phyloP scores from a whole-genome alignment of 2,888 invertebrate genomes.

The Leptinotarsa rubiginosa region DNA sequence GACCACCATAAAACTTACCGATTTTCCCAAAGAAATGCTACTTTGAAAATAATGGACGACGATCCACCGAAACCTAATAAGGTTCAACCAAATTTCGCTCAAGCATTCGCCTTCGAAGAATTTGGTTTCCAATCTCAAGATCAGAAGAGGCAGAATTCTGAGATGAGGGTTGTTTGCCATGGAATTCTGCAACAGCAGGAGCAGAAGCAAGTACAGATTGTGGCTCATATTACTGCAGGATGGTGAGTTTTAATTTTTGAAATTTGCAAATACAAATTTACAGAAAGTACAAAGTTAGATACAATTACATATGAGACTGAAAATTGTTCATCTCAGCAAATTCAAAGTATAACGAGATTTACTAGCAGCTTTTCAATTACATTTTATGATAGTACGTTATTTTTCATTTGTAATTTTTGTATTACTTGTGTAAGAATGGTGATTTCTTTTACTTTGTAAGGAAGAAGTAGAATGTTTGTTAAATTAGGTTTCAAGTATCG shows the following conservation, averaged over 20 bases:
- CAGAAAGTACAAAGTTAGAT: background rate
- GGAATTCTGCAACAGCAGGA: slow-evolving; percentile 71
- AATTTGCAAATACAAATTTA: background rate
- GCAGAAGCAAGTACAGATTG: slow-evolving; percentile 74
- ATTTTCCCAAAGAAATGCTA: slow-evolving; percentile 80
- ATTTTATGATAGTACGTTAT: no score
- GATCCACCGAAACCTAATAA: slow-evolving; percentile 55
- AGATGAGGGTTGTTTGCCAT: slow-evolving; percentile 74
- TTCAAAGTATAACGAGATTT: no score
- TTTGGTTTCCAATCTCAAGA: slow-evolving; percentile 63
- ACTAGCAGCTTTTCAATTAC: no score
- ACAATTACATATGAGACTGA: no score
- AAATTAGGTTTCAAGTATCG: no score
- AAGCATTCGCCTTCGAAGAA: slow-evolving; percentile 59
- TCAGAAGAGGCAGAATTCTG: slow-evolving; percentile 63
- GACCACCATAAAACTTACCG: slow-evolving; percentile 80
- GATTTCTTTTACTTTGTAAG: no score
- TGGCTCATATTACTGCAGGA: slow-evolving; percentile 82
- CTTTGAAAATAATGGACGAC: slow-evolving; percentile 68
- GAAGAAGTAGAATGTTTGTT: no score
- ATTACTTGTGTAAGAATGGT: no score
- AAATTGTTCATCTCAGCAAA: no score
- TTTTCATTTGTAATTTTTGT: no score
- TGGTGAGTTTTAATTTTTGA: slow-evolving; percentile 71
- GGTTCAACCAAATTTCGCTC: slow-evolving; percentile 45